Evolutionary conservation across 2,113 vertebrate genomes (phyloP).

Genomic region (Misgurnus mizolepis): DNA sequence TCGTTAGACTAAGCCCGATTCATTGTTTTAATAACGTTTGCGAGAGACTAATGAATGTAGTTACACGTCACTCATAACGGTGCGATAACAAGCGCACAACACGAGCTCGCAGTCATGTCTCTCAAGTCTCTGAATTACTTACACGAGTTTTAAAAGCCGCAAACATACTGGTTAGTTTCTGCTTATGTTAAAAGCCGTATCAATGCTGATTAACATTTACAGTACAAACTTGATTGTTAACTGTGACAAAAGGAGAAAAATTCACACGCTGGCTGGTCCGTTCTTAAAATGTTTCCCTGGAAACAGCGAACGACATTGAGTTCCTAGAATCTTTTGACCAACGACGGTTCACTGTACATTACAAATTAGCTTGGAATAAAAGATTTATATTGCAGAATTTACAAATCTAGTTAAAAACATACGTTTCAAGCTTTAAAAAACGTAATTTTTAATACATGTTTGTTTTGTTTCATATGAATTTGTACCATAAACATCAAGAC

Average conservation of each 20-base stretch:
- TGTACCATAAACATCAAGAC: too few species aligned
- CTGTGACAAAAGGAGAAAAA: constrained; percentile 42
- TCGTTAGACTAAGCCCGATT: neutral
- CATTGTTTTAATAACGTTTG: neutral
- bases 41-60: neutral
- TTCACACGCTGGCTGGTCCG: constrained; percentile 54
- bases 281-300: constrained; percentile 11
- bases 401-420: too few species aligned
- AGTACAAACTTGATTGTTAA: neutral
- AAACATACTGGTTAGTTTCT: neutral
- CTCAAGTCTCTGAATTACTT: neutral
- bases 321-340: constrained; percentile 30
- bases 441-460: too few species aligned
- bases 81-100: constrained; percentile 6
- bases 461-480: too few species aligned
- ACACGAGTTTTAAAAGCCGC: neutral
- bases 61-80: constrained; percentile 29
- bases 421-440: too few species aligned
- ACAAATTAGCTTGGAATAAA: neutral
- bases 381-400: neutral
- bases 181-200: neutral
- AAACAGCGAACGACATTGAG: constrained; percentile 24
- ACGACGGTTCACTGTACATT: neutral
- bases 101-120: neutral
- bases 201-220: neutral